Evolutionary conservation across 2,797 vertebrate species (phyloP).

Genomic region (Betta splendens): DNA sequence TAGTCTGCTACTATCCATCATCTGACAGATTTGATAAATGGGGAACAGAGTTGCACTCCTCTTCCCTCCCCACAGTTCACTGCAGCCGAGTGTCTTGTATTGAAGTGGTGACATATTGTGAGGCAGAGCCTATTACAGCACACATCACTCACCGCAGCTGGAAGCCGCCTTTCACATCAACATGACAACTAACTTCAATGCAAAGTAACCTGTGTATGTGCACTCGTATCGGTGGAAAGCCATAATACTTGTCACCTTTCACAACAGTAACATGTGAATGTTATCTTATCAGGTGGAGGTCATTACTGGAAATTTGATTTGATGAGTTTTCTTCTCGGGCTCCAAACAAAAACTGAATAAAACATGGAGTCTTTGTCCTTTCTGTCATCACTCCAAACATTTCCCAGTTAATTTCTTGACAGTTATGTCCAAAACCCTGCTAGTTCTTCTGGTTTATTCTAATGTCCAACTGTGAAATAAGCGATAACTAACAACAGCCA

Average conservation of each 20-base stretch:
- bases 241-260: slow-evolving; percentile 10
- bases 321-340: slow-evolving; percentile 31
- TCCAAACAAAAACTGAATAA: slow-evolving; percentile 23
- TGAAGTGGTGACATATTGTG: slow-evolving; percentile 69
- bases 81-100: slow-evolving; percentile 44
- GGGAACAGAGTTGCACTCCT: slow-evolving; percentile 43
- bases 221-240: slow-evolving; percentile 14
- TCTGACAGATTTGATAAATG: slow-evolving; percentile 71
- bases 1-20: slow-evolving; percentile 64
- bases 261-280: slow-evolving; percentile 32
- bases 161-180: slow-evolving; percentile 52
- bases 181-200: slow-evolving; percentile 53
- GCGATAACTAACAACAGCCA: slow-evolving; percentile 50
- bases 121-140: slow-evolving; percentile 69
- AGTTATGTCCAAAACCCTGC: slow-evolving; percentile 16
- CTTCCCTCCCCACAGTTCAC: slow-evolving; percentile 53
- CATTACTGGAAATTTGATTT: slow-evolving; percentile 43
- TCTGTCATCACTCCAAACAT: neutral
- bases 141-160: slow-evolving; percentile 68
- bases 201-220: slow-evolving; percentile 14
- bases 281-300: slow-evolving; percentile 28
- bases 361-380: slow-evolving; percentile 6
- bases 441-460: slow-evolving; percentile 25
- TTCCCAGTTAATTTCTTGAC: slow-evolving; percentile 8
- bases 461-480: slow-evolving; percentile 45